phyloP scores from a whole-genome alignment of 2,797 vertebrate species.

The Macroramphosus scolopax region DNA sequence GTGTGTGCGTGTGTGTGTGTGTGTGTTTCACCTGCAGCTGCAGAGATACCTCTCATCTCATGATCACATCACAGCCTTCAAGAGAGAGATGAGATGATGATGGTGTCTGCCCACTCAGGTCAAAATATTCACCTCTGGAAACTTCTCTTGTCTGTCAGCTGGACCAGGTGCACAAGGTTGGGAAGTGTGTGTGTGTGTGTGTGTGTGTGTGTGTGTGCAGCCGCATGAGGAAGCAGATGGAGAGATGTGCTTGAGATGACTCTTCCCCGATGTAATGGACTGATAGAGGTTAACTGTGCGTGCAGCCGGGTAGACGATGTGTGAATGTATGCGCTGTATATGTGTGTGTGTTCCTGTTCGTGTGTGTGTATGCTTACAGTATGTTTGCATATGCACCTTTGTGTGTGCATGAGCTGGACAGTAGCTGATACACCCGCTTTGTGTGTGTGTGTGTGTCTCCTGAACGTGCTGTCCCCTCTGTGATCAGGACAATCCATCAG shows the following conservation, averaged over 20 bases:
- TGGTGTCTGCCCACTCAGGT: constrained; percentile 32
- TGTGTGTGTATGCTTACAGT: constrained; percentile 7
- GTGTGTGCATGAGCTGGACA: constrained; percentile 17
- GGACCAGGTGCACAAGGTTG: constrained; percentile 35
- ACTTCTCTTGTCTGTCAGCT: constrained; percentile 29
- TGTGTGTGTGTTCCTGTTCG: constrained; percentile 1
- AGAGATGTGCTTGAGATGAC: constrained; percentile 35
- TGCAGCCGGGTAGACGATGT: constrained; percentile 1
- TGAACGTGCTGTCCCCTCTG: constrained; percentile 85
- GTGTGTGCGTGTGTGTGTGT: constrained; percentile 17
- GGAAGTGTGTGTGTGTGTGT: constrained; percentile 1
- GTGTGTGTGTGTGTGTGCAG: not conserved
- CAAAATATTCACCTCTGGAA: constrained; percentile 37
- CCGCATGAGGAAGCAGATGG: constrained; percentile 21
- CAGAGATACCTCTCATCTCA: constrained; percentile 31
- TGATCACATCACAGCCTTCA: constrained; percentile 34
- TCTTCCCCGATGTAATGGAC: constrained; percentile 49
- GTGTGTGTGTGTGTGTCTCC: constrained; percentile 79
- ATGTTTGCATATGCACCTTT: not conserved
- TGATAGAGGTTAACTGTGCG: constrained; percentile 37
- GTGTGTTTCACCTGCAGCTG: constrained; percentile 28
- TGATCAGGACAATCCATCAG: constrained; percentile 89
- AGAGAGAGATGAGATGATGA: constrained; percentile 48
- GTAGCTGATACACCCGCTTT: constrained; percentile 67
- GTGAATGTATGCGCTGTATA: no score